phyloP scores from a whole-genome alignment of 2,113 vertebrate species.

The Apeltes quadracus region DNA sequence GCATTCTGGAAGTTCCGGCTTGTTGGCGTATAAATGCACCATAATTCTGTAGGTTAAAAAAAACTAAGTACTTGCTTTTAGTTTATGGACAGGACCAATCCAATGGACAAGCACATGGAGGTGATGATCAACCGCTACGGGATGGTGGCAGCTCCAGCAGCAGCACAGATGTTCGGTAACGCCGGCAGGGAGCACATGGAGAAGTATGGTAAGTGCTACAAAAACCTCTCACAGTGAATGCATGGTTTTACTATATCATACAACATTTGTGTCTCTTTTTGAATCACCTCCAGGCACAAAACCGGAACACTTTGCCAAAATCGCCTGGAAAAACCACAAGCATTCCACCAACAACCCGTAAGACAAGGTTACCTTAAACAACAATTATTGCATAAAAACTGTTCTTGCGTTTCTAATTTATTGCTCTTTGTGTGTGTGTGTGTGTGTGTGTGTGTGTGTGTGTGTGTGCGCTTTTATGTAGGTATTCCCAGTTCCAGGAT shows the following conservation, averaged over 20 bases:
- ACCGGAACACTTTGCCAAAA: slow-evolving; percentile 95
- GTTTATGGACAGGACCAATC: slow-evolving; percentile 82
- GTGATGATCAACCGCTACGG: slow-evolving; percentile 86
- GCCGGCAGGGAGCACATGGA: slow-evolving; percentile 96
- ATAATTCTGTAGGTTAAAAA: neutral
- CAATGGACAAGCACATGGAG: slow-evolving; percentile 91
- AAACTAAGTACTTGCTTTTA: slow-evolving; percentile 40
- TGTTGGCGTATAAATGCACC: neutral
- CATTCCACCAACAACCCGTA: slow-evolving; percentile 97
- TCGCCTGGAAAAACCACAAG: slow-evolving; percentile 98
- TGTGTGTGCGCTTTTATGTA: slow-evolving; percentile 49
- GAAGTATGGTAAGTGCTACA: slow-evolving; percentile 86
- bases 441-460: neutral
- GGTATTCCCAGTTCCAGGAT: slow-evolving; percentile 92
- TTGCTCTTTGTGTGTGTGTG: neutral
- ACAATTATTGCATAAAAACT: neutral
- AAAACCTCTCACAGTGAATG: neutral
- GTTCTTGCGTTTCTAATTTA: neutral
- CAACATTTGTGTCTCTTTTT: slow-evolving; percentile 14
- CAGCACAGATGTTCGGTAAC: slow-evolving; percentile 88
- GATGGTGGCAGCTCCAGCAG: slow-evolving; percentile 79
- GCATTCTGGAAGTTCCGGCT: neutral
- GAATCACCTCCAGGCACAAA: slow-evolving; percentile 85
- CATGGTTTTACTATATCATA: neutral
- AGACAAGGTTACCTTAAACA: slow-evolving; percentile 56